Evolutionary conservation across 2,888 invertebrate genomes (phyloP).

Genomic region (Watsonalla cultraria): DNA sequence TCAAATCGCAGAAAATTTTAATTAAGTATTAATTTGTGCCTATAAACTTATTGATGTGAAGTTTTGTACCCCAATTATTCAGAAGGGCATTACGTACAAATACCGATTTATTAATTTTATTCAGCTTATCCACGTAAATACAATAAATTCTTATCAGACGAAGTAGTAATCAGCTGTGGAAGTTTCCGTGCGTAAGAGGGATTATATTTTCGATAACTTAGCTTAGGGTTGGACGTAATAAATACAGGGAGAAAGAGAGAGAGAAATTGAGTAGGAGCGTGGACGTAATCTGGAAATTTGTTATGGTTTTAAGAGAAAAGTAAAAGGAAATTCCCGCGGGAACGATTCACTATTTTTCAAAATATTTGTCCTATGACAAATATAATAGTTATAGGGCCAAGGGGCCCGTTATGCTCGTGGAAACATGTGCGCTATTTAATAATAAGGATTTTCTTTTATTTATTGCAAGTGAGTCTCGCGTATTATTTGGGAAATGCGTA

Average conservation of each 20-base stretch:
- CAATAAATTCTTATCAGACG: slow-evolving; percentile 48
- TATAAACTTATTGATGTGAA: no score
- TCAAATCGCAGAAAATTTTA: no score
- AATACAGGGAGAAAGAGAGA: slow-evolving; percentile 63
- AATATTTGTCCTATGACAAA: slow-evolving; percentile 23
- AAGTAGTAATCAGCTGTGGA: slow-evolving; percentile 73
- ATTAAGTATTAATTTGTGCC: no score
- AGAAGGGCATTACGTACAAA: no score
- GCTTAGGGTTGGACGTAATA: slow-evolving; percentile 69
- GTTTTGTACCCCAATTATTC: no score
- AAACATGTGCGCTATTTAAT: slow-evolving; percentile 24
- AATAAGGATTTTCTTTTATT: slow-evolving; percentile 15
- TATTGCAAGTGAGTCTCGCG: background rate
- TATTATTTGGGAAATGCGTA: background rate
- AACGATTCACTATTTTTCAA: slow-evolving; percentile 46
- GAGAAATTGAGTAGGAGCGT: slow-evolving; percentile 41
- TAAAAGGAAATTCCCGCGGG: slow-evolving; percentile 56
- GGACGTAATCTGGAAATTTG: slow-evolving; percentile 70
- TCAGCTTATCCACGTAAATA: slow-evolving; percentile 37
- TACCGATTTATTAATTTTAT: no score
- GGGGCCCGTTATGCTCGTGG: slow-evolving; percentile 16
- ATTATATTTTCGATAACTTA: slow-evolving; percentile 77
- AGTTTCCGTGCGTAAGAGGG: slow-evolving; percentile 71
- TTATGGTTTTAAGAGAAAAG: slow-evolving; percentile 71
- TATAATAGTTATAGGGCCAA: slow-evolving; percentile 4